Conservation (phyloP, 2,113 vertebrate genomes). For the Apistogramma diplotaenia region DNA sequence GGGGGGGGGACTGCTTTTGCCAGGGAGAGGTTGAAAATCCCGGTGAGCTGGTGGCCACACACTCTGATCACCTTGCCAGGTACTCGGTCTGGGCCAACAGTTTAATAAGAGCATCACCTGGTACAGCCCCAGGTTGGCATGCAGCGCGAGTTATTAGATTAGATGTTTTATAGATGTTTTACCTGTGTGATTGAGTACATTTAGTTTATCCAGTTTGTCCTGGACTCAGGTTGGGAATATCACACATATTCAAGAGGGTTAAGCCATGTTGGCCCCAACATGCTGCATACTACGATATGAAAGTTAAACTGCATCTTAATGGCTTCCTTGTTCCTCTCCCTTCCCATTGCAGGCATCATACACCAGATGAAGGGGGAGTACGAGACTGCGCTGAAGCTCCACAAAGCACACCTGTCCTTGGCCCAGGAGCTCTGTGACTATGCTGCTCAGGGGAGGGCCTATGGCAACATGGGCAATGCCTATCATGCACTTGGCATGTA, state of each 20-base stretch:
- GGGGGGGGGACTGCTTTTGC: no score
- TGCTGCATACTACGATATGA: not conserved
- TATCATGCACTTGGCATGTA: slow-evolving; percentile 87
- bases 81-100: no score
- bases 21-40: no score
- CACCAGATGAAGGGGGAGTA: slow-evolving; percentile 97
- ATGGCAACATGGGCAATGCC: slow-evolving; percentile 96
- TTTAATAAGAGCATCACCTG: not conserved
- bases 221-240: not conserved
- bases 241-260: not conserved
- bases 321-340: not conserved
- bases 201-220: not conserved
- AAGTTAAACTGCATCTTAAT: not conserved
- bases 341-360: slow-evolving; percentile 84
- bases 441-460: slow-evolving; percentile 89
- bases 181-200: not conserved
- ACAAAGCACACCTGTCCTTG: slow-evolving; percentile 88
- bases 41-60: no score
- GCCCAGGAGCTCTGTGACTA: slow-evolving; percentile 93
- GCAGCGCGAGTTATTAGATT: not conserved
- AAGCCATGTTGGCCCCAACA: not conserved
- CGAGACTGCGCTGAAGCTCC: slow-evolving; percentile 86
- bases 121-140: not conserved
- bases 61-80: no score
- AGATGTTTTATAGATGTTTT: not conserved